These are phyloP conservation scores for Hirudo medicinalis DNA, from an alignment of 1,140 invertebrate genomes.

Conservation along the genomic window DNA sequence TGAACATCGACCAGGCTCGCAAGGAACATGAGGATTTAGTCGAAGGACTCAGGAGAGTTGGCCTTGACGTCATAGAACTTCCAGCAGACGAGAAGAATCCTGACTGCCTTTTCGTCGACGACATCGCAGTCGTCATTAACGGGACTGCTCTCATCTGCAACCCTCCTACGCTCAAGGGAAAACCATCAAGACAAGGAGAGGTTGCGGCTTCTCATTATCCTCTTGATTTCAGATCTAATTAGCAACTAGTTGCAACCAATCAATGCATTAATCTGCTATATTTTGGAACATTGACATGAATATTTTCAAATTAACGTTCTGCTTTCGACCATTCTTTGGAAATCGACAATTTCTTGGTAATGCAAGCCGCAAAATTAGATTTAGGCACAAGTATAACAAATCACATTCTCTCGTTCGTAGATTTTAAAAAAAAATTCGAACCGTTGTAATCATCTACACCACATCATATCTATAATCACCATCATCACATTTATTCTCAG, in stretches of 20 bases:
- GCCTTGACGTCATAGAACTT: constrained; percentile 79
- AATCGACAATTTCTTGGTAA: no score
- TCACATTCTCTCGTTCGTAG: no score
- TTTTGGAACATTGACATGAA: neutral
- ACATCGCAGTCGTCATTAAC: constrained; percentile 75
- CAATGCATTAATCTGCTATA: neutral
- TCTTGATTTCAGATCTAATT: neutral
- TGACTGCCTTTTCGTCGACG: constrained; percentile 71
- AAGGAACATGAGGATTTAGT: constrained; percentile 26
- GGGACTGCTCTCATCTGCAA: constrained; percentile 71
- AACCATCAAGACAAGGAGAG: constrained; percentile 51
- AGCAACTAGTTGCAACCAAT: neutral
- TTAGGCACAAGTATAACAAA: no score
- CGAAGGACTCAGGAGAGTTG: constrained; percentile 56
- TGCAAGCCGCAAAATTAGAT: no score
- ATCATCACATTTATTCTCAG: no score
- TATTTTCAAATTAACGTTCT: no score
- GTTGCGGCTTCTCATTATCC: constrained; percentile 39
- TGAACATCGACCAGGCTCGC: constrained; percentile 27
- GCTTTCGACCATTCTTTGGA: no score
- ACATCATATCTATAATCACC: no score
- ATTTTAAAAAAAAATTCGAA: no score
- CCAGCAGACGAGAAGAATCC: constrained; percentile 70
- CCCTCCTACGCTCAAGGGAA: constrained; percentile 30
- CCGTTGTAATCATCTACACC: no score